Percentiles rank a stretch among this genome's conserved stretches.
These are phyloP conservation scores for Agraylea sexmaculata DNA, from an alignment of 1,140 invertebrate genomes.

Conservation along the genomic window DNA sequence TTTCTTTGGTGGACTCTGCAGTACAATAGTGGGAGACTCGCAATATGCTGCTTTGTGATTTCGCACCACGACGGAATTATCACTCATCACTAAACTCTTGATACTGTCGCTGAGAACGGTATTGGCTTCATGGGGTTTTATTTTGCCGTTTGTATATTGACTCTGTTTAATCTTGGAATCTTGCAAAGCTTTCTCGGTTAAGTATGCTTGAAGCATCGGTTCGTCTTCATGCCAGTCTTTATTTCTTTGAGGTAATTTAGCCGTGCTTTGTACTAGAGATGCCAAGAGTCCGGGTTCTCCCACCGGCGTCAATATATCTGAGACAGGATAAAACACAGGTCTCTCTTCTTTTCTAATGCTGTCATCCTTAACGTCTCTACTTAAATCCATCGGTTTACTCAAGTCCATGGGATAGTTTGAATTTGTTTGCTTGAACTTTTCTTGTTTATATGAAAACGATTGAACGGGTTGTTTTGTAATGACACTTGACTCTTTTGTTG, in stretches of 20 bases:
- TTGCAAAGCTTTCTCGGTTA: constrained; percentile 61
- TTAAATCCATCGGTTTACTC: constrained; percentile 46
- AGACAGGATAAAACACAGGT: constrained; percentile 18
- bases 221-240: constrained; percentile 44
- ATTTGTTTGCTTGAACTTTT: too few relatives aligned
- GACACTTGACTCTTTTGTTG: constrained; percentile 11
- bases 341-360: constrained; percentile 7
- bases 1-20: constrained; percentile 22
- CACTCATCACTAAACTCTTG: constrained; percentile 4
- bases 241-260: constrained; percentile 43
- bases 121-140: constrained; percentile 12
- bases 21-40: not conserved
- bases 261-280: constrained; percentile 51
- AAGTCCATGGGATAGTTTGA: constrained; percentile 14
- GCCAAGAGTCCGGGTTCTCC: constrained; percentile 50
- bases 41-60: not conserved
- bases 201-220: constrained; percentile 59
- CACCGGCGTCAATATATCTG: constrained; percentile 47
- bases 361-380: constrained; percentile 30
- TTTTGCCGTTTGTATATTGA: constrained; percentile 27
- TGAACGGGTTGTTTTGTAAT: constrained; percentile 13
- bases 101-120: constrained; percentile 6
- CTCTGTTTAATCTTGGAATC: constrained; percentile 64
- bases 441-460: too few relatives aligned
- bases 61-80: not conserved